Evolutionary conservation across 1,140 invertebrate species (phyloP).

Genomic region (Steinernema feltiae): DNA sequence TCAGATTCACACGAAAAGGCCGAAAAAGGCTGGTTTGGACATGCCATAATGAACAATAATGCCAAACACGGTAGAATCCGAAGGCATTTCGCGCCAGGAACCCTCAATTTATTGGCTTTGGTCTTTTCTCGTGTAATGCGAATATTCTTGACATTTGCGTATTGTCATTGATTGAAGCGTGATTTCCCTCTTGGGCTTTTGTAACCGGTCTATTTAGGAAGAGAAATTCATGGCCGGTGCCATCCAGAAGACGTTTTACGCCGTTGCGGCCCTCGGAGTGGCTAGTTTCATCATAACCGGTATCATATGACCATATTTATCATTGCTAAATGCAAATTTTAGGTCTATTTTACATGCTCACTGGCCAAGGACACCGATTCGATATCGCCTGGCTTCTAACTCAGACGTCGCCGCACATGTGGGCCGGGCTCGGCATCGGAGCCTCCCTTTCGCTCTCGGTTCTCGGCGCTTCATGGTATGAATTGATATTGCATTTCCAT

Average conservation of each 20-base stretch:
- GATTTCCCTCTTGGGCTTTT: too few species aligned
- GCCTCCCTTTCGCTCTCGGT: constrained; percentile 78
- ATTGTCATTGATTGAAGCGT: too few species aligned
- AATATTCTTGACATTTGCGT: too few species aligned
- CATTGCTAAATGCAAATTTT: constrained; percentile 8
- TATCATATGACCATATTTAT: not conserved
- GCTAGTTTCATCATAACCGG: constrained; percentile 37
- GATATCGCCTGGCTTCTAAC: constrained; percentile 59
- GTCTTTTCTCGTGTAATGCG: too few species aligned
- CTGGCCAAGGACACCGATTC: constrained; percentile 61
- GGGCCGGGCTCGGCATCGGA: constrained; percentile 81
- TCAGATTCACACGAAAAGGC: too few species aligned
- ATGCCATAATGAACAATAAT: too few species aligned
- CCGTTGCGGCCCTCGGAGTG: constrained; percentile 26
- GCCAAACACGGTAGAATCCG: too few species aligned
- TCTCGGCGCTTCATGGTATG: constrained; percentile 85
- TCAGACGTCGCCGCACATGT: constrained; percentile 57
- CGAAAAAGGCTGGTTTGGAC: too few species aligned
- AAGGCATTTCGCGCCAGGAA: too few species aligned
- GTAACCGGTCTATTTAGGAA: not conserved
- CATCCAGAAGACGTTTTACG: constrained; percentile 35
- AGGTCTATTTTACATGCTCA: constrained; percentile 59
- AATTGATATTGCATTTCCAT: not conserved
- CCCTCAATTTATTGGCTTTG: too few species aligned
- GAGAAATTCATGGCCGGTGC: constrained; percentile 32